A percentile compares a stretch with the other conserved stretches of the same genome.
Conservation (phyloP, 2,113 vertebrate species). For the Chaetorhynchus papuensis region DNA sequence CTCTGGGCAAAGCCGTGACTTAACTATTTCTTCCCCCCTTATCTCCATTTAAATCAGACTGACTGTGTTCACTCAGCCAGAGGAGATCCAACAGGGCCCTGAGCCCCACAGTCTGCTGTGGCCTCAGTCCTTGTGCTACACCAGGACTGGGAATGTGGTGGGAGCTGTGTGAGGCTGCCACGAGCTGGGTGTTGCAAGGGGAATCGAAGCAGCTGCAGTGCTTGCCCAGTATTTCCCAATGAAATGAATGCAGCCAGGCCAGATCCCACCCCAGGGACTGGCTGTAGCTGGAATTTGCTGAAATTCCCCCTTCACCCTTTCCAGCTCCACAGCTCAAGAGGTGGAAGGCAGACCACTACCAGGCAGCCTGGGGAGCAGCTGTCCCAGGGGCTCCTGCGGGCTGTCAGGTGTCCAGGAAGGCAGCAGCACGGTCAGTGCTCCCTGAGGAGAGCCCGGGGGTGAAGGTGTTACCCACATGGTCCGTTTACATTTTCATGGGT, state of each 20-base stretch:
- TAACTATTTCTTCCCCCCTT: background rate
- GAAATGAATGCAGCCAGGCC: background rate
- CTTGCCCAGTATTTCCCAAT: constrained; percentile 48
- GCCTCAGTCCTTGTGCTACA: too few species aligned
- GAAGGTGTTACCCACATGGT: background rate
- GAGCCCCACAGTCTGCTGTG: accelerated
- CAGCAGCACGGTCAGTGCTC: background rate
- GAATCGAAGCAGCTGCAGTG: background rate
- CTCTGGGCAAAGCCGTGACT: background rate
- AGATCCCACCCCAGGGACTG: background rate
- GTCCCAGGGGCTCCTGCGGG: accelerated
- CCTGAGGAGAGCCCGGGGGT: background rate
- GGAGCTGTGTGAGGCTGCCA: background rate
- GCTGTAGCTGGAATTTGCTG: background rate
- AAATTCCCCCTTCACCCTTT: constrained; percentile 30
- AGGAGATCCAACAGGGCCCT: background rate
- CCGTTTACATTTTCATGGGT: background rate
- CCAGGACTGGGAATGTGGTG: background rate
- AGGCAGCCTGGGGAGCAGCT: background rate
- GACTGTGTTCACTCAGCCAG: background rate
- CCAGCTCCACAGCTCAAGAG: background rate
- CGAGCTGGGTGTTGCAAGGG: accelerated
- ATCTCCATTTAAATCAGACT: background rate
- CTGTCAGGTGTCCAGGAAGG: background rate
- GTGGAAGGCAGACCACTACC: background rate